Conservation (phyloP, 2,888 invertebrate genomes). For the Ypsolopha sequella region DNA sequence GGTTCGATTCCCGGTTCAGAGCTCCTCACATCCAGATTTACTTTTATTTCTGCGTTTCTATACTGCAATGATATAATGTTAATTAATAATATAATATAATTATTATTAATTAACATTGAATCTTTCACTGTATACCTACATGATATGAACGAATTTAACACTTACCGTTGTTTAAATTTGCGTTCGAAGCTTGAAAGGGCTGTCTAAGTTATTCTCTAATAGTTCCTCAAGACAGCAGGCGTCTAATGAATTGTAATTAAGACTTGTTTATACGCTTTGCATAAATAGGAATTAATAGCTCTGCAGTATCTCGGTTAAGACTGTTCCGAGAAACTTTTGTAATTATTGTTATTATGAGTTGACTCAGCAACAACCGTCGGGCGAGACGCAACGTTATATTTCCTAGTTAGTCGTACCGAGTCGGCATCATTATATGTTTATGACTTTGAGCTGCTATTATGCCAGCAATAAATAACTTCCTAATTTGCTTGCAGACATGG, state of each 20-base stretch:
- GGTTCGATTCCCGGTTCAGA: too few relatives aligned
- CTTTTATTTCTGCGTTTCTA: too few relatives aligned
- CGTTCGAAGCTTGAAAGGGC: too few relatives aligned
- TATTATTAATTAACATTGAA: too few relatives aligned
- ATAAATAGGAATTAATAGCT: slow-evolving; percentile 53
- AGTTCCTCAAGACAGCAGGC: neutral
- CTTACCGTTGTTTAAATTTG: too few relatives aligned
- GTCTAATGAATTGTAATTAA: slow-evolving; percentile 28
- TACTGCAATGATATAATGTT: too few relatives aligned
- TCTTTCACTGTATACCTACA: too few relatives aligned
- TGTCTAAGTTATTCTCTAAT: too few relatives aligned
- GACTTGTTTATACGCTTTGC: slow-evolving; percentile 41
- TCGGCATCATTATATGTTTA: slow-evolving; percentile 33
- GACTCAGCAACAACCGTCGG: slow-evolving; percentile 44
- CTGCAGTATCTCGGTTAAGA: slow-evolving; percentile 43
- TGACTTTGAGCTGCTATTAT: slow-evolving; percentile 37
- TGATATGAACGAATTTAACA: too few relatives aligned
- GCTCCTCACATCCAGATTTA: too few relatives aligned
- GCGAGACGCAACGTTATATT: slow-evolving; percentile 50
- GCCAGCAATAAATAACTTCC: slow-evolving; percentile 34
- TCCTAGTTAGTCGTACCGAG: slow-evolving; percentile 54
- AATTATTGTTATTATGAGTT: slow-evolving; percentile 63
- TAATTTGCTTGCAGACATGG: slow-evolving; percentile 23
- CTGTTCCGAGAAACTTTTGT: slow-evolving; percentile 55
- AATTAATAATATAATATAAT: too few relatives aligned